phyloP scores from a whole-genome alignment of 2,888 invertebrate species.

The Masnerella sp. region DNA sequence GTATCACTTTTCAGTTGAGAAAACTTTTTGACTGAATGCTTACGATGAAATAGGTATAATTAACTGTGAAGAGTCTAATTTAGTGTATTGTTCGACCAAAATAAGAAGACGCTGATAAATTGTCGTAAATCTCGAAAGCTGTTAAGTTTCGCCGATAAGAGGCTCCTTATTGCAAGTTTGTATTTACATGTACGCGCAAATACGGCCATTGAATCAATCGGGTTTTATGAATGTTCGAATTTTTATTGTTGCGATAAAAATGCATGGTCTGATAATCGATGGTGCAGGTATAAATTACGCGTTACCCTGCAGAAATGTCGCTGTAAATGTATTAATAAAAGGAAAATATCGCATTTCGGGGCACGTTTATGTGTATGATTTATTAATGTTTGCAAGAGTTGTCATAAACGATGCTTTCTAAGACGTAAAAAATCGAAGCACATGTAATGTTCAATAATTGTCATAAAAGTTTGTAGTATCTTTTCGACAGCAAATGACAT shows the following conservation, averaged over 20 bases:
- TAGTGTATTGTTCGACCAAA: slow-evolving; percentile 48
- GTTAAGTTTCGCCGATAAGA: slow-evolving; percentile 74
- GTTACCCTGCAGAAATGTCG: slow-evolving; percentile 13
- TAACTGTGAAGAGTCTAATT: slow-evolving; percentile 53
- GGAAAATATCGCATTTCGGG: slow-evolving; percentile 6
- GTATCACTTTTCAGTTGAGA: no score
- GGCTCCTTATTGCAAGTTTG: slow-evolving; percentile 61
- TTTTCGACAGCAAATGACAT: no score
- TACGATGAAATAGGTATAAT: slow-evolving; percentile 15
- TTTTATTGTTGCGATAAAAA: slow-evolving; percentile 30
- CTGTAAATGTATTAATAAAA: slow-evolving; percentile 19
- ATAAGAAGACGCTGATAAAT: slow-evolving; percentile 66
- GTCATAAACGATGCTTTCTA: no score
- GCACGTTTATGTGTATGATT: slow-evolving; percentile 2
- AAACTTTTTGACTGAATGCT: no score
- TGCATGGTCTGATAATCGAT: slow-evolving; percentile 23
- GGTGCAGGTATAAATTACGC: slow-evolving; percentile 23
- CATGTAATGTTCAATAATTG: no score
- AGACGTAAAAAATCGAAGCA: no score
- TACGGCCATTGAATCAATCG: slow-evolving; percentile 14
- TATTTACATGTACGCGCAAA: slow-evolving; percentile 15
- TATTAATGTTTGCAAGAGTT: slow-evolving; percentile 19
- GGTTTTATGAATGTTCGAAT: slow-evolving; percentile 14
- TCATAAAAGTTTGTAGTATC: no score
- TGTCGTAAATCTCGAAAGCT: slow-evolving; percentile 69